Percentiles rank a stretch among this genome's conserved stretches.
Evolutionary conservation across 2,888 invertebrate species (phyloP).

Genomic region (Linnaemya tessellans): DNA sequence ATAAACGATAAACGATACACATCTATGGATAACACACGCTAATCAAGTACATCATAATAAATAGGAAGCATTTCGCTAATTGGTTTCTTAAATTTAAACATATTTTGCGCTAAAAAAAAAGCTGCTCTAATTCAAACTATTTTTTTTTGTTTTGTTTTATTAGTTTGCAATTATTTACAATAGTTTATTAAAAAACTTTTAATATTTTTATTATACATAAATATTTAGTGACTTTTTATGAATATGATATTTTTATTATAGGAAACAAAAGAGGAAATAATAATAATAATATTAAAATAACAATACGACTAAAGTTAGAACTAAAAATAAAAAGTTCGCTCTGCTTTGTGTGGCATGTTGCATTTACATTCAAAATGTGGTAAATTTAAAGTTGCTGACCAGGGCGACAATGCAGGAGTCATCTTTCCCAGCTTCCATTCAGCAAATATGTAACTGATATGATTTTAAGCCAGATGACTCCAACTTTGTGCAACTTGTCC

Average conservation of each 20-base stretch:
- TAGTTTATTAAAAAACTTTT: not conserved
- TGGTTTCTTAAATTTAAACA: not conserved
- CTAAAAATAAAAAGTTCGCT: conserved; percentile 67
- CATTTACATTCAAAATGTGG: conserved; percentile 54
- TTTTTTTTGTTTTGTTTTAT: not conserved
- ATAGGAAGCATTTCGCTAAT: conserved; percentile 38
- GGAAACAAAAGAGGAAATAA: not conserved
- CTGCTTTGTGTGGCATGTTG: conserved; percentile 73
- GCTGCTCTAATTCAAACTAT: conserved; percentile 20
- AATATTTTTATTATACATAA: not conserved
- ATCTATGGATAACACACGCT: conserved; percentile 37
- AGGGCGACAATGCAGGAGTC: conserved; percentile 18
- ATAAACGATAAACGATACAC: conserved; percentile 46
- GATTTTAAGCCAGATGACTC: not conserved
- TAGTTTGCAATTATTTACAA: conserved; percentile 39
- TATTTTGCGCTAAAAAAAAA: conserved; percentile 29
- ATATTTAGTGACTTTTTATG: conserved; percentile 38
- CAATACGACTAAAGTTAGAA: conserved; percentile 5
- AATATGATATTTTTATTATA: conserved; percentile 39
- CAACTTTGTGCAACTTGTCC: conserved; percentile 25
- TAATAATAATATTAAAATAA: not conserved
- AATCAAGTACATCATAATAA: no score
- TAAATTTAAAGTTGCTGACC: conserved; percentile 13
- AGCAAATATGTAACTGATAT: not conserved
- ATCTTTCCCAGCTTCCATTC: not conserved